Evolutionary conservation across 2,888 invertebrate species (phyloP).

Genomic region (Eristalis intricaria): DNA sequence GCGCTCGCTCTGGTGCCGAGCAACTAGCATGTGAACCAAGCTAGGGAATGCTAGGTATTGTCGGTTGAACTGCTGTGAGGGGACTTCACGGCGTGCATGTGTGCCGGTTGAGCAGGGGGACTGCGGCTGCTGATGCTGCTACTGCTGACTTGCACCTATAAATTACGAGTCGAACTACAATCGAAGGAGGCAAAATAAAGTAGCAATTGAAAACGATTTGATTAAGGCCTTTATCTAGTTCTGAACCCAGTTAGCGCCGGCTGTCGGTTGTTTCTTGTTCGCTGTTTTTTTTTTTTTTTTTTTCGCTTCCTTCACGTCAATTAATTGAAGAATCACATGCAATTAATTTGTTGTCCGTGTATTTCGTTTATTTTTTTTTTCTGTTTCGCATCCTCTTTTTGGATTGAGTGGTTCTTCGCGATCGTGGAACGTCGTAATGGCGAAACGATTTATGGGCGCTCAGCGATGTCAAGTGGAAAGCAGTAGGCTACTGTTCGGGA

Average conservation of each 20-base stretch:
- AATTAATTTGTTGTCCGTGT: slow-evolving; percentile 58
- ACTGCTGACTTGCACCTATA: slow-evolving; percentile 50
- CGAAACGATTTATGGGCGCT: slow-evolving; percentile 36
- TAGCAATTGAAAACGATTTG: slow-evolving; percentile 67
- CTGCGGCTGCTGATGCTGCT: too few species aligned
- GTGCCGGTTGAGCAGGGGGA: slow-evolving; percentile 10
- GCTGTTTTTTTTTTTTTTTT: background rate
- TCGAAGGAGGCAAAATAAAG: slow-evolving; percentile 64
- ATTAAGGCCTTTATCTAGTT: slow-evolving; percentile 64
- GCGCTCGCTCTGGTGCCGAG: background rate
- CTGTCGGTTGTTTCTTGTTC: slow-evolving; percentile 13
- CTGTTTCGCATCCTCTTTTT: background rate
- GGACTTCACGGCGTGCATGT: background rate
- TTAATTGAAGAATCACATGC: slow-evolving; percentile 68
- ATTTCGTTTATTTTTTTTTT: slow-evolving; percentile 65
- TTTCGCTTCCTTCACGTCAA: slow-evolving; percentile 29
- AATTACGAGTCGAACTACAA: slow-evolving; percentile 59
- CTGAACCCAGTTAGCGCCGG: slow-evolving; percentile 26
- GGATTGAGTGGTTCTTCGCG: slow-evolving; percentile 5
- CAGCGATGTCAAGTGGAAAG: slow-evolving; percentile 20
- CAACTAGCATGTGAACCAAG: slow-evolving; percentile 13
- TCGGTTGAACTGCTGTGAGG: background rate
- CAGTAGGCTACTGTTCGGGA: slow-evolving; percentile 6
- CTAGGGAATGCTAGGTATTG: slow-evolving; percentile 43
- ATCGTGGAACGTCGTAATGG: background rate